Base-by-base conservation (phyloP, 2,888 invertebrate genomes). In the Patella depressa region DNA sequence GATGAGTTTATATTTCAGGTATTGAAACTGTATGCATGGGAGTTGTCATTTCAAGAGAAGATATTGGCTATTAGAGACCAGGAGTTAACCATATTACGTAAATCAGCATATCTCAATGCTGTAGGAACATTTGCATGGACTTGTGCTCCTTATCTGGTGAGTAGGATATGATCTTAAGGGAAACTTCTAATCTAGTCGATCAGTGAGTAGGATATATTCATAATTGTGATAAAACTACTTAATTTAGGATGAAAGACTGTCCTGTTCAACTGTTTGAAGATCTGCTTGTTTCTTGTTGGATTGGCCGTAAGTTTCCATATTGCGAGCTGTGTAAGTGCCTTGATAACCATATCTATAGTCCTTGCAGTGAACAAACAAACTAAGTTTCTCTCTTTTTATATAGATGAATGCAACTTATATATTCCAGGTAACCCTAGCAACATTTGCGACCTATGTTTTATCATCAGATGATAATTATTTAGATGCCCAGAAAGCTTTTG, bases 11-110 rank as follows among this genome's bases (percentile, higher is more conserved):
- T 45, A 73, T 79, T 79, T 9, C 81, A 91, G 91, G 91, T 91
- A 29, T 81, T 98, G 84, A 98, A 98, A 92, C 93, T 98, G 90
- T 98, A 98, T 90, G 98, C 97, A 0, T 97, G 98, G 98, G 98
- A 98, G 91, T 95, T 95, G 2, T 97, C 97, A 84, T 98, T 98
- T 90, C 96, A 97, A 91, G 94, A 95, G 76, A 96, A 97, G 93
- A 95, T 98, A 83, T 93, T 95, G 85, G 94, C 95, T 87, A 97
- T 98, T 84, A 94, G 99, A 88, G 93, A 94, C 83, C 95, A 96
- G 90, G 98, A 99, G 93, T 95, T 98, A 90, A 93, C 94, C 5
- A 95, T 97, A 11, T 93, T 98, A 81, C 96, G 95, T 91, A 95
- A 96, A 86, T 94, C 96, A 0, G 97, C 97, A 0, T 96, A 97